These are phyloP conservation scores for Gambusia yucatana DNA, from an alignment of 2,797 vertebrate genomes.

Conservation along the genomic window DNA sequence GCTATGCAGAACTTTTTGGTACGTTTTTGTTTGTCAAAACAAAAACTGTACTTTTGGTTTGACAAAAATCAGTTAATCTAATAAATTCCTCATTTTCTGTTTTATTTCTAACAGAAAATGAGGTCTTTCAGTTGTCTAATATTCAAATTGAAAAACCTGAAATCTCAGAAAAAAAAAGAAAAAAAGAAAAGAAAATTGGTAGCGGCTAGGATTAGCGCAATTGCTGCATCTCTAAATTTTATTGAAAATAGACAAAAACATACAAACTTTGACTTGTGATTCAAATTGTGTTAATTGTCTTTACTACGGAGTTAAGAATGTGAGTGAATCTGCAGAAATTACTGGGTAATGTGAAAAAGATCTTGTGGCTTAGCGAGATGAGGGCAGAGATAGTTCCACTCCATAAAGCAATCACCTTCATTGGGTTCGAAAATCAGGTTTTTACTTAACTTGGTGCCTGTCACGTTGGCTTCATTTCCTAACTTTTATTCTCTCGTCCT, in stretches of 20 bases:
- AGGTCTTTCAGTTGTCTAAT: no score
- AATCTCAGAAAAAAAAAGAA: neutral
- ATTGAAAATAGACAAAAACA: neutral
- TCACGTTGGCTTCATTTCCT: neutral
- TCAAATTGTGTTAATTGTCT: neutral
- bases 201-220: neutral
- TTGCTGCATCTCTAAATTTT: neutral
- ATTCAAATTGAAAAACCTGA: neutral
- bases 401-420: constrained; percentile 19
- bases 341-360: constrained; percentile 74
- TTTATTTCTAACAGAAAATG: neutral
- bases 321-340: constrained; percentile 65
- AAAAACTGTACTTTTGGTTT: neutral
- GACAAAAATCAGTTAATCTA: neutral
- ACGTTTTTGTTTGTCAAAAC: no score
- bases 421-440: constrained; percentile 1
- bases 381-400: constrained; percentile 30
- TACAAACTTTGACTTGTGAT: neutral
- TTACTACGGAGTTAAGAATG: neutral
- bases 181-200: neutral
- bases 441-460: neutral
- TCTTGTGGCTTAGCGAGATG: constrained; percentile 49
- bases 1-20: neutral
- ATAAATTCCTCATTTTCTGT: neutral
- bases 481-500: constrained; percentile 39